phyloP scores from a whole-genome alignment of 2,888 invertebrate species.

The Hirtodrosophila cameraria region DNA sequence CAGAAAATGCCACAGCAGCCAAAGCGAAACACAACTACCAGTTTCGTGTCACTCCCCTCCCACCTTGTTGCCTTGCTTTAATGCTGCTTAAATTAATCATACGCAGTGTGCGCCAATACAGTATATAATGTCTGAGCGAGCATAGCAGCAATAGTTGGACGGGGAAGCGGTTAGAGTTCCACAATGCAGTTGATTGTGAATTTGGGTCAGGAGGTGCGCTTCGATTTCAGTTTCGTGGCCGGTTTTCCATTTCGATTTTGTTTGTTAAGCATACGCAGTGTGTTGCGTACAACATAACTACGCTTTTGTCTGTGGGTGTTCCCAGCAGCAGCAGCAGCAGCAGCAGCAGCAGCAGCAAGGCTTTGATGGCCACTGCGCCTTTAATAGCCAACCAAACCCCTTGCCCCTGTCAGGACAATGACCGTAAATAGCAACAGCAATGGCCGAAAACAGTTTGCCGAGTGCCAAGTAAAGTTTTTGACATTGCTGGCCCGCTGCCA shows the following conservation, averaged over 20 bases:
- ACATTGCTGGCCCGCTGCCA: constrained; percentile 54
- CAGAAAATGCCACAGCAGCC: constrained; percentile 78
- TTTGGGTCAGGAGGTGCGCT: constrained; percentile 64
- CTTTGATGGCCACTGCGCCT: constrained; percentile 38
- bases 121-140: constrained; percentile 22
- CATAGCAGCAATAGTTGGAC: constrained; percentile 19
- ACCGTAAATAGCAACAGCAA: constrained; percentile 50
- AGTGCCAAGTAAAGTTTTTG: constrained; percentile 19
- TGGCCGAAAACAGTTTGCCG: constrained; percentile 51
- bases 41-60: neutral
- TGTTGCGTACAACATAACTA: constrained; percentile 14
- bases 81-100: constrained; percentile 76
- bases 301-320: constrained; percentile 1
- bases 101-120: constrained; percentile 63
- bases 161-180: neutral
- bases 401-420: neutral
- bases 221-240: constrained; percentile 33
- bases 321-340: too few species aligned
- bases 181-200: constrained; percentile 54
- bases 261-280: constrained; percentile 75
- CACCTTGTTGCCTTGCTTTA: constrained; percentile 1
- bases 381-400: constrained; percentile 56
- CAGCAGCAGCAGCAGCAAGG: constrained; percentile 19
- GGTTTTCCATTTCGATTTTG: constrained; percentile 51
- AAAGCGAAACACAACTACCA: constrained; percentile 6